Evolutionary conservation across 2,797 vertebrate genomes (phyloP), one percentile per base, ranked within the genome.

Genomic region (Philypnodon macrostomus): DNA sequence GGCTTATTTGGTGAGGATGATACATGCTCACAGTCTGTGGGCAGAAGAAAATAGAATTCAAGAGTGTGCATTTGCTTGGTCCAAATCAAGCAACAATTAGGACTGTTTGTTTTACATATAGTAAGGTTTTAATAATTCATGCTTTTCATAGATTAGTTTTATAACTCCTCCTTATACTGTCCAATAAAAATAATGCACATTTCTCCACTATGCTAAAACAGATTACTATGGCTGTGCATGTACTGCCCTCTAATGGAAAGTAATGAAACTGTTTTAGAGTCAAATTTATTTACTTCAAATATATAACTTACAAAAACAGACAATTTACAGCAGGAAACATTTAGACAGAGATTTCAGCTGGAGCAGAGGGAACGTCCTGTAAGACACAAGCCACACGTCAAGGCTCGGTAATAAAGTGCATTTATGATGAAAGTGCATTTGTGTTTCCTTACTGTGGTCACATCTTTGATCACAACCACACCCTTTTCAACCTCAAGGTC

Each of bases 401-500:
- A n/a, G 10, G 0, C 14, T 46, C 4, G 4, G 6, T 10, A 13
- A 7, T 0, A 7, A n/a, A 3, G 9, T 1, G 2, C 9, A 30
- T 4, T 16, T 15, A 2, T 10, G 2, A 4, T 1, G 24, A 5
- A 6, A 2, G 4, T 1, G 1, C 0, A 10, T n/a, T n/a, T n/a
- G n/a, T n/a, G 0, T 8, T 2, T 11, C 4, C 65, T 65, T 67
- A 88, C 85, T 42, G n/a, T 51, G 1, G 73, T 53, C 16, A 88
- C 57, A 0, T 88, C 88, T 34, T 89, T 69, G 35, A 86, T 83
- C 14, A 71, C 13, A 1, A 72, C 64, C 0, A 73, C 17, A 0
- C 54, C 66, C 14, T 79, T 73, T 17, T 74, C 85, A 0, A 86
- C 14, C 34, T 93, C 92, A 45, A 91, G 2, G 24, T 92, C 91